Conservation (phyloP, 2,113 vertebrate species). For the Oplegnathus fasciatus region DNA sequence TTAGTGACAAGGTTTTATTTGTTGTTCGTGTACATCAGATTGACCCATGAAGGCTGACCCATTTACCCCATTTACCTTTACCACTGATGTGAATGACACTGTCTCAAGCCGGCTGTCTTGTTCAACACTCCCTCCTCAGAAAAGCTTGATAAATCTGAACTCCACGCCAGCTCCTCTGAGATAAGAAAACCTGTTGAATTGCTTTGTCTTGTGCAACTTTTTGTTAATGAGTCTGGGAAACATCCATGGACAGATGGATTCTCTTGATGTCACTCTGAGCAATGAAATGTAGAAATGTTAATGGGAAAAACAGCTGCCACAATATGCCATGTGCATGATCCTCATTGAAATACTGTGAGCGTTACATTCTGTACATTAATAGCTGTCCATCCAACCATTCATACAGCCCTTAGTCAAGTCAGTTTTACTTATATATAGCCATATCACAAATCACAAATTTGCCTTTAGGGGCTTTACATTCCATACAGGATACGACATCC, state of each 20-base stretch:
- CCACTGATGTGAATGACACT: neutral
- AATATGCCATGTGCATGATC: neutral
- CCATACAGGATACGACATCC: too few relatives aligned
- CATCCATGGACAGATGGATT: slow-evolving; percentile 20
- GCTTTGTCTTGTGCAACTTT: slow-evolving; percentile 39
- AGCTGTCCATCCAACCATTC: neutral
- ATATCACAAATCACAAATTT: neutral
- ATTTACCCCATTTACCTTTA: slow-evolving; percentile 18
- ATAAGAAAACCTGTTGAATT: slow-evolving; percentile 33
- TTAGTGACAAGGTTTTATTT: neutral
- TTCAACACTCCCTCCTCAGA: neutral
- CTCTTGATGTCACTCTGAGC: slow-evolving; percentile 19
- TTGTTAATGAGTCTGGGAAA: slow-evolving; percentile 38
- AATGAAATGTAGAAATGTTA: slow-evolving; percentile 22
- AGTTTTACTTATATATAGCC: neutral
- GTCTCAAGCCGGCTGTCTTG: neutral
- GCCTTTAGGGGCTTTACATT: neutral
- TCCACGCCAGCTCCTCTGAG: neutral
- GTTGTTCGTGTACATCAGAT: neutral
- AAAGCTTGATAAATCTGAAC: slow-evolving; percentile 6
- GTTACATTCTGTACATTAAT: neutral
- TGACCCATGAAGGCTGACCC: neutral
- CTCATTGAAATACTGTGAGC: neutral
- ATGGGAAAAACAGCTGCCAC: slow-evolving; percentile 22
- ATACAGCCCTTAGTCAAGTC: neutral